Base-by-base conservation (phyloP, 2,888 invertebrate species). In the Yponomeuta sedellus region DNA sequence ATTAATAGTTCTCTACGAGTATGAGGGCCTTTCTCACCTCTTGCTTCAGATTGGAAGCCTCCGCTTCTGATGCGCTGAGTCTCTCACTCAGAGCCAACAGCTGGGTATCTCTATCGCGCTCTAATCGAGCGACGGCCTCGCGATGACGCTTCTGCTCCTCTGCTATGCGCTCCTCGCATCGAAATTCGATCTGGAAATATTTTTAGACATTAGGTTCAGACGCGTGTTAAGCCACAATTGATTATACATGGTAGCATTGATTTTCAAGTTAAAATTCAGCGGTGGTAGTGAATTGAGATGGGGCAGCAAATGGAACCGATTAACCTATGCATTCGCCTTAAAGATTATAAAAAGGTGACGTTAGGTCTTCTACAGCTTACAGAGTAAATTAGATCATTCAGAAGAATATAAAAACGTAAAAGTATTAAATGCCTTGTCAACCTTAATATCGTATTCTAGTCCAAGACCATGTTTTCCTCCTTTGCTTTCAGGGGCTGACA, bases 61-160 rank as follows among this genome's bases (percentile, higher is more conserved):
- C 85, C 12, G 91, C 85, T 72, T 93, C 93, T 8, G 92, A 91
- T 10, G 91, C 82, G 1, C 81, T 77, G 52, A 92, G 84, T 19
- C 92, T 76, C 72, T 90, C 91, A 40, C 78, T 85, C 69, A 92
- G 81, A 5, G 85, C 82, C 0, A 83, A 73, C n/a, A 91, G 77
- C 70, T 92, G 92, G 19, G 87, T 78, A 70, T 92, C 92, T 1
- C 91, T 95, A 81, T 98, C 98, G 52, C 97, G 93, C 78, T 98
- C 98, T 64, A 97, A 92, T 65, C 98, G 93, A 22, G 94, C 92
- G 73, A 97, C 93, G 67, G 96, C 93, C 75, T 98, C 98, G 69
- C 96, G 94, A 78, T 96, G 95, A 71, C 98, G 93, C 74, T 94
- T 93, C 83, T 97, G 96, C 79, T 98, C 98, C 71, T 97, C 96